Percentiles rank a stretch among this genome's conserved stretches.
Evolutionary conservation across 2,888 invertebrate species (phyloP).

Genomic region (Pachydiplax longipennis): DNA sequence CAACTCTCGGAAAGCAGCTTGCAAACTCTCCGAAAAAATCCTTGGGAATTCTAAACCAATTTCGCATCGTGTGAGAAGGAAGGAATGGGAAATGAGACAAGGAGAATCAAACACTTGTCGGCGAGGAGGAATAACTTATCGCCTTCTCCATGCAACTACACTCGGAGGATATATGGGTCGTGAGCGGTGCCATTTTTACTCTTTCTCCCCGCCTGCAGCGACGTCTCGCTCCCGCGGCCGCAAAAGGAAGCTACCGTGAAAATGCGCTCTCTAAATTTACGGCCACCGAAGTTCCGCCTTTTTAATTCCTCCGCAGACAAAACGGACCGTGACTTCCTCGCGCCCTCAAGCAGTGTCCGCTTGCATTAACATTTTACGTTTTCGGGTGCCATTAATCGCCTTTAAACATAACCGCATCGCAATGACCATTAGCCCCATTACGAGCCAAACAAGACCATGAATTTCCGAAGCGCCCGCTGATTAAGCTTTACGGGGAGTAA

Average conservation of each 20-base stretch:
- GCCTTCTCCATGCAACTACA: conserved; percentile 4
- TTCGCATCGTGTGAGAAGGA: background rate
- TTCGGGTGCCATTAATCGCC: conserved; percentile 1
- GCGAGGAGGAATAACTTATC: conserved; percentile 7
- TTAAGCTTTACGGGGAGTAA: background rate
- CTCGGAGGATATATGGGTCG: background rate
- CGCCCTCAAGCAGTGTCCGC: background rate
- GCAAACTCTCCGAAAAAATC: background rate
- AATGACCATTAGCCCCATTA: background rate
- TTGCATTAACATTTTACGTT: background rate
- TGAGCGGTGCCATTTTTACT: conserved; percentile 20
- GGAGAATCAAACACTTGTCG: background rate
- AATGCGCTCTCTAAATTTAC: conserved; percentile 14
- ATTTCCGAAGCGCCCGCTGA: background rate
- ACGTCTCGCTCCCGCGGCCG: conserved; percentile 12
- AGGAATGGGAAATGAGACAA: background rate
- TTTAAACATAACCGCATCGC: conserved; percentile 24
- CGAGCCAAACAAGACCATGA: background rate
- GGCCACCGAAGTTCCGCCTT: background rate
- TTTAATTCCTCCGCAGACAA: conserved; percentile 7
- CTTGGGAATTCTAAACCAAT: background rate
- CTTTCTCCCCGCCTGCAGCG: background rate
- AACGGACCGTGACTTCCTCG: conserved; percentile 22
- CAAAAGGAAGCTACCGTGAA: conserved; percentile 14
- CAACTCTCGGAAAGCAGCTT: background rate